A percentile compares a stretch with the other conserved stretches of the same genome.
Conservation (phyloP, 2,797 vertebrate species). For the Microctenopoma steveboyesi region DNA sequence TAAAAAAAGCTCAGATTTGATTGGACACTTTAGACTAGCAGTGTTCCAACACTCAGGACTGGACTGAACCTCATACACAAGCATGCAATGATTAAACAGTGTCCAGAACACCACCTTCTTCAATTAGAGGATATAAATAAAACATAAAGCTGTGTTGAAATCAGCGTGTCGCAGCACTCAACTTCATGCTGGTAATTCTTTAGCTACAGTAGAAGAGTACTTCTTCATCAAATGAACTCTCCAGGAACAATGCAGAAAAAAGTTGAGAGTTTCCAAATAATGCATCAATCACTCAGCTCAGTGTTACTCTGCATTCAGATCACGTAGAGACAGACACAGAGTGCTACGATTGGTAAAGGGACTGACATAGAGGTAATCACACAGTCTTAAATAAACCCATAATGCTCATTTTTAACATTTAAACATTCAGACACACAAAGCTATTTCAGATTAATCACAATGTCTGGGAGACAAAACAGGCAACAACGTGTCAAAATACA, state of each 20-base stretch:
- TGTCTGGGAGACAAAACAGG: constrained; percentile 1
- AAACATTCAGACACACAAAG: background rate
- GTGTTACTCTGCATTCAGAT: constrained; percentile 22
- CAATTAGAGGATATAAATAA: constrained; percentile 24
- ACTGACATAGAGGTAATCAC: constrained; percentile 5
- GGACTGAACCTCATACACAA: background rate
- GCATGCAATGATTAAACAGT: background rate
- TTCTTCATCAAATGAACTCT: constrained; percentile 22
- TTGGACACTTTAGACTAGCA: background rate
- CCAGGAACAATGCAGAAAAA: constrained; percentile 10
- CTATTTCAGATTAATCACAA: background rate
- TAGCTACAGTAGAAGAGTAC: background rate
- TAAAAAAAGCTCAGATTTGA: background rate
- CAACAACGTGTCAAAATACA: background rate
- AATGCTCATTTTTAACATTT: background rate
- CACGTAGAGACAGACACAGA: constrained; percentile 19
- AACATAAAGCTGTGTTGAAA: constrained; percentile 20
- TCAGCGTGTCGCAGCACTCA: constrained; percentile 9
- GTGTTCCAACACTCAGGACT: background rate
- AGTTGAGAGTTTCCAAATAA: constrained; percentile 37
- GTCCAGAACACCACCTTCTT: background rate
- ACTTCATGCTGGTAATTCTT: background rate
- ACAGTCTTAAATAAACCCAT: constrained; percentile 5
- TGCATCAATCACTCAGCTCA: constrained; percentile 20
- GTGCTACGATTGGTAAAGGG: background rate